These are phyloP conservation scores for Antheraea yamamai DNA, from an alignment of 2,888 invertebrate species.

Conservation along the genomic window DNA sequence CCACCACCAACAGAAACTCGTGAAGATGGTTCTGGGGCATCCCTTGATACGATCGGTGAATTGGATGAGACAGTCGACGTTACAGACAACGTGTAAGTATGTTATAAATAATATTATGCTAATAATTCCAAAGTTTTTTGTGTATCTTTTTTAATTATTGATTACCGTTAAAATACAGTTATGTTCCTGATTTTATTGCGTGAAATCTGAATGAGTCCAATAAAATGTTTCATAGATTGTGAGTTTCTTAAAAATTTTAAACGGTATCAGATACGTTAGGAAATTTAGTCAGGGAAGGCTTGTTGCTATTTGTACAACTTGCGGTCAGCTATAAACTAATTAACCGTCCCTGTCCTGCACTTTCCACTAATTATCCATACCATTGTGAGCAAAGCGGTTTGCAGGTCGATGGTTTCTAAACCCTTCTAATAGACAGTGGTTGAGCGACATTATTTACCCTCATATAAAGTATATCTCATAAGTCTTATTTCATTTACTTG, in stretches of 20 bases:
- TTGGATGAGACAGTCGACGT: constrained; percentile 83
- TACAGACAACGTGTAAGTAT: constrained; percentile 71
- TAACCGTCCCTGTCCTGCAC: constrained; percentile 43
- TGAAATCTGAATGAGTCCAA: background rate
- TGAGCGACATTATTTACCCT: constrained; percentile 15
- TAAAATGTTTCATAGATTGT: background rate
- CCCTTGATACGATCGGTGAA: constrained; percentile 87
- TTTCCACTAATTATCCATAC: constrained; percentile 58
- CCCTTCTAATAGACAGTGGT: constrained; percentile 38
- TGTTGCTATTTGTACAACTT: constrained; percentile 41
- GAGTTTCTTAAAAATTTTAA: background rate
- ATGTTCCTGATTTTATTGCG: background rate
- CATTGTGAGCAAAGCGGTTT: constrained; percentile 56
- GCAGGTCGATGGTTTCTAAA: constrained; percentile 46
- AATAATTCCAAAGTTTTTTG: background rate
- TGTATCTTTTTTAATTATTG: background rate
- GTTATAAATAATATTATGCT: constrained; percentile 11
- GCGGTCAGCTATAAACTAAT: constrained; percentile 46
- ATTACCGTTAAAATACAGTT: background rate
- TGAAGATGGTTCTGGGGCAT: constrained; percentile 82
- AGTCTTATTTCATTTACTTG: background rate
- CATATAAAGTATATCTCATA: constrained; percentile 7
- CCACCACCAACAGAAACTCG: constrained; percentile 70
- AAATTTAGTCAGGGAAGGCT: background rate
- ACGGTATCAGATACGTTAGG: background rate